Evolutionary conservation across 2,888 invertebrate species (phyloP), one percentile per base, ranked within the genome.

Genomic region (Sminthurides aquaticus): DNA sequence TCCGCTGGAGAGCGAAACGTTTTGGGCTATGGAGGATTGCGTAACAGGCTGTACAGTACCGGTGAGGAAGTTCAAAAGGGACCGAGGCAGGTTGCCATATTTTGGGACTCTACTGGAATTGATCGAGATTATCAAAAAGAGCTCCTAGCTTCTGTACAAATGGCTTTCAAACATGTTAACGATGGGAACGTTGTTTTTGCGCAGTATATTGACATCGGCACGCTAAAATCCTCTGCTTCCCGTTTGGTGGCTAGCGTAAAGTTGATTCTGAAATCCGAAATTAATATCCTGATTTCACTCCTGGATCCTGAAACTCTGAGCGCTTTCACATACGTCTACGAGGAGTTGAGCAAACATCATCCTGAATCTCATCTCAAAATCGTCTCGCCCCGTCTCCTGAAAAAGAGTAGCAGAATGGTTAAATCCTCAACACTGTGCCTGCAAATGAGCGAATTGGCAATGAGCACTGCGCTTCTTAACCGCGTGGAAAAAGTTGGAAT

Each of bases 401-500:
- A 54, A 27, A 60, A 26, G 27, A 62, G 43, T 49, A 24, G 11
- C n/a, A 15, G 20, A 2, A 5, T 59, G 15, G 20, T 27, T 22
- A 57, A 49, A 18, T 48, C 49, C 2, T 54, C 55, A 1, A 43
- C 60, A 1, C 29, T 64, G 8, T 68, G 67, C 15, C 49, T 74
- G 25, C 71, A 74, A 67, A 74, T 74, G 74, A 68, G 66, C 59
- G 62, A 69, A n/a, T 61, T 62, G 11, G 67, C 60, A 2, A 24
- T 29, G 15, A 28, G 26, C 3, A 57, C 52, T 5, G 71, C 69
- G 1, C 54, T 74, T n/a, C 29, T 74, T 2, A 69, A 74, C 54
- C 59, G 74, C 54, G 70, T 70, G 2, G 64, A 62, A 26, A 72
- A 72, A 57, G 69, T 72, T 11, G 71, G 71, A 8, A 66, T 70